Base-by-base conservation (phyloP, 2,113 vertebrate genomes). In the Tyto alba region DNA sequence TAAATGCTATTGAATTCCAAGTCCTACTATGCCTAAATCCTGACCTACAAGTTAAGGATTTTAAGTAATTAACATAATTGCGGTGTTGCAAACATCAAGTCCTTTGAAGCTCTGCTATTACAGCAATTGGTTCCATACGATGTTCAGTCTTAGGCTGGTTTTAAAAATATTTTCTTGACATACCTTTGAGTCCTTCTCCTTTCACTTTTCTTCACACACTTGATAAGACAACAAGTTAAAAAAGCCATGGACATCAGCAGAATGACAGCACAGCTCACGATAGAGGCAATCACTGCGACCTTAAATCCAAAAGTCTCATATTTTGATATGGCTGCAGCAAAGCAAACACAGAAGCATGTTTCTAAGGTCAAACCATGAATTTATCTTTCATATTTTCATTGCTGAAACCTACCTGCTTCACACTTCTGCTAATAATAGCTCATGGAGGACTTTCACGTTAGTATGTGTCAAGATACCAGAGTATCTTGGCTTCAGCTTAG, bases 201-300 rank as follows among this genome's bases (percentile, higher is more conserved):
- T 92, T 99, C 97, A 16, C 96, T 98, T 60, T 98, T 98, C 95
- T 98, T 98, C 73, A 98, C 88, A 45, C 98, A 99, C 80, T 98
- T 98, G 48, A 99, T 91, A 86, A 99, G 97, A 96, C 99, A 99
- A 95, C 99, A 99, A 89, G 98, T 99, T 95, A 99, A 94, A 98
- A 99, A 99, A 85, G 98, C 98, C 98, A 99, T 76, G 36, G 99
- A 99, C 98, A 99, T 99, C 96, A 99, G 94, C 50, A 99, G 89
- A 94, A 99, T 99, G 91, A 99, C 92, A 21, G 98, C 98, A 6
- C 97, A 97, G 98, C 99, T 99, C 52, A 99, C 96, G 5, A 99
- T 98, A 95, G 99, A 99, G 29, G 98, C 95, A 27, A 99, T 97
- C 85, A 99, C 98, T 0, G 99, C 99, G 34, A 99, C 98, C 69